Evolutionary conservation across 2,888 invertebrate genomes (phyloP).

Genomic region (Gibbula magus): DNA sequence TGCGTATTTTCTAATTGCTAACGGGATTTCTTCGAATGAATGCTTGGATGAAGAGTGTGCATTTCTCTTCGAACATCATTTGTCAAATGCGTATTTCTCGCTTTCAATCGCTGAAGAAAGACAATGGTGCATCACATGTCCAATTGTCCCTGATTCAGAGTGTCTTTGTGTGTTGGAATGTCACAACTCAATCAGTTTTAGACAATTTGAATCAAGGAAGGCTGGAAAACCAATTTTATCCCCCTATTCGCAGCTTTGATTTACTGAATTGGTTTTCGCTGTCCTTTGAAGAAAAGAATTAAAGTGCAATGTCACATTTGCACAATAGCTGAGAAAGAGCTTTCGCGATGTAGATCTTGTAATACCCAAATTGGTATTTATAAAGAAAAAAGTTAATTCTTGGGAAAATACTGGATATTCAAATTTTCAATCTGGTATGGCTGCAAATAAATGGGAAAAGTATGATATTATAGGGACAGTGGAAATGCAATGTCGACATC

Average conservation of each 20-base stretch:
- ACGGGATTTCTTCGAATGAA: neutral
- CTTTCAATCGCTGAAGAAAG: slow-evolving; percentile 4
- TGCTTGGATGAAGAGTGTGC: neutral
- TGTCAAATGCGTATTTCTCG: slow-evolving; percentile 9
- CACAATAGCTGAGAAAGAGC: neutral
- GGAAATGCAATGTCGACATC: no score
- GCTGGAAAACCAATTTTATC: slow-evolving; percentile 22
- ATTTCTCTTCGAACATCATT: neutral
- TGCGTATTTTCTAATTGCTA: slow-evolving; percentile 11
- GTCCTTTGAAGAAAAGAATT: slow-evolving; percentile 20
- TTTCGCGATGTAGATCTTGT: slow-evolving; percentile 9
- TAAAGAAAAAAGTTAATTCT: neutral
- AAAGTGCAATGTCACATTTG: slow-evolving; percentile 3
- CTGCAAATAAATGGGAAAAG: no score
- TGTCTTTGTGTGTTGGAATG: neutral
- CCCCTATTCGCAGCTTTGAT: neutral
- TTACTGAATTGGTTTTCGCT: slow-evolving; percentile 19
- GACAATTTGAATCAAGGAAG: slow-evolving; percentile 16
- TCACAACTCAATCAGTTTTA: slow-evolving; percentile 16
- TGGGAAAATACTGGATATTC: no score
- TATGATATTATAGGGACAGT: no score
- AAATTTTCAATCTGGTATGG: no score
- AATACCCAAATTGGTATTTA: slow-evolving; percentile 8
- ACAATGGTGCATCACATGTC: slow-evolving; percentile 12
- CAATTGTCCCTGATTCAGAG: slow-evolving; percentile 16